Percentiles rank a stretch among this genome's conserved stretches.
phyloP scores from a whole-genome alignment of 2,113 vertebrate species.

The Cranoglanis bouderius region DNA sequence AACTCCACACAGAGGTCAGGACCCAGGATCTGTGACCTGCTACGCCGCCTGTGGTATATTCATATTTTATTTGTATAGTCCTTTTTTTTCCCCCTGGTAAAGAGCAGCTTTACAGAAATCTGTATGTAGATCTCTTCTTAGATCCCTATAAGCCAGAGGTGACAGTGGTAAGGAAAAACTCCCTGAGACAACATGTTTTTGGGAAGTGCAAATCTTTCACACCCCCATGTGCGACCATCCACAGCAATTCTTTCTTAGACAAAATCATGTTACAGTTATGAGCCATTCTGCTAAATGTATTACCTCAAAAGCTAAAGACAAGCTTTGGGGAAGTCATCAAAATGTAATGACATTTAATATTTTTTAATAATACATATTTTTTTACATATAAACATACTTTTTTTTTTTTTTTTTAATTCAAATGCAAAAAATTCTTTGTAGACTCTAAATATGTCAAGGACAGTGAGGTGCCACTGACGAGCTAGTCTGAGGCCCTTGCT shows the following conservation, averaged over 20 bases:
- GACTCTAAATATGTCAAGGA: not conserved
- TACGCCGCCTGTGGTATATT: too few relatives aligned
- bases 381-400: too few relatives aligned
- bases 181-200: not conserved
- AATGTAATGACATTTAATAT: not conserved
- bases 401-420: not conserved
- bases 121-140: not conserved
- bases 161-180: too few relatives aligned
- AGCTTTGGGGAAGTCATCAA: not conserved
- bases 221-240: too few relatives aligned
- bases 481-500: not conserved
- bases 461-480: not conserved
- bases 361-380: too few relatives aligned
- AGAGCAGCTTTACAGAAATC: not conserved
- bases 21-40: not conserved
- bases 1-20: not conserved
- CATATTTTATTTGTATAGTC: not conserved
- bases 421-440: not conserved
- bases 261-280: not conserved
- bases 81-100: not conserved
- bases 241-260: not conserved
- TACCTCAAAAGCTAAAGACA: not conserved
- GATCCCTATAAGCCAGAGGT: not conserved
- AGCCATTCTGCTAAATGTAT: not conserved
- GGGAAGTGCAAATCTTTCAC: not conserved